Base-by-base conservation (phyloP, 2,888 invertebrate genomes). In the Melikaiella ostensackeni region DNA sequence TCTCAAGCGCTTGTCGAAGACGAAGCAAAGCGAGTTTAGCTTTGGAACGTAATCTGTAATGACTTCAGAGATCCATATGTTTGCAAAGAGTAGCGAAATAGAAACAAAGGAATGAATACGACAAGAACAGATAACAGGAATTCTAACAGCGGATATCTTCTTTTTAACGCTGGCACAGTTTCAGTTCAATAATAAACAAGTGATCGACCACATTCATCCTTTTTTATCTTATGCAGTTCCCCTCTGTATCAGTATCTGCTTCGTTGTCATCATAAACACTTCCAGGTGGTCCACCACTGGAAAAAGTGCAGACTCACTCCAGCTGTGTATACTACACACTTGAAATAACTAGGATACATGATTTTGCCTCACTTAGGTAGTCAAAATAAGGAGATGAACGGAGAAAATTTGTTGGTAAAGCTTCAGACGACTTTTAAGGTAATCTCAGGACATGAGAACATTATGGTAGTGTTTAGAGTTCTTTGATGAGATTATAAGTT, bases 221-320 rank as follows among this genome's bases (percentile, higher is more conserved):
- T 50, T 30, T 70, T 50, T 30, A 33, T 70, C 70, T 55, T 50
- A 1, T 27, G 42, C 16, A n/a, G 35, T 24, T 66, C 1, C 38
- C 19, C 46, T 27, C 30, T 42, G 11, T 16, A 1, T 6, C 24
- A 24, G 42, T 27, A 16, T 55, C 55, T 50, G 30, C 33, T 33
- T 70, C 70, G 30, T 50, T 50, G 70, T 50, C 50, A 62, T 63
- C 70, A 77, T 81, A 83, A 84, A 83, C 81, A 83, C 83, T 82
- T 83, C 82, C 77, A 75, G 83, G 83, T 84, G 83, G 83, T 84
- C 83, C 74, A 59, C 7, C 66, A 59, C 4, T 30, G 50, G 46
- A 50, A 66, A 70, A 70, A 50, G n/a, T 70, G 70, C 70, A 70
- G 70, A 33, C 46, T 70, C 70, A 70, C 30, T 70, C 8, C 50